Percentiles rank a stretch among this genome's conserved stretches.
These are phyloP conservation scores for Catamblyrhynchus diadema DNA, from an alignment of 2,797 vertebrate genomes.

Conservation along the genomic window DNA sequence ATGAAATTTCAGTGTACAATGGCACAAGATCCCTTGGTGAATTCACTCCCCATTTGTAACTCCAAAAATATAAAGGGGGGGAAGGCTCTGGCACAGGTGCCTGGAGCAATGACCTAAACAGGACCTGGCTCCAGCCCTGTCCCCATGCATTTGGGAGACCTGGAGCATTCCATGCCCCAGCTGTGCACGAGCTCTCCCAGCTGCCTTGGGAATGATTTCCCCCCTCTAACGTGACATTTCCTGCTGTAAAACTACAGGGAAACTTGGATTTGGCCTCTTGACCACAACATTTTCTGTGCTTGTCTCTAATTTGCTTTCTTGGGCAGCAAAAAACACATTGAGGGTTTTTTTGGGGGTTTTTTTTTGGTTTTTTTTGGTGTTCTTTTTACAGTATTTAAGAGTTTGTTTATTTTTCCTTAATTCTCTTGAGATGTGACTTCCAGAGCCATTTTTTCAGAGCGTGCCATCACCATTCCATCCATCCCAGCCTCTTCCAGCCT, in stretches of 20 bases:
- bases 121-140: not conserved
- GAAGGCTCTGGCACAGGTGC: not conserved
- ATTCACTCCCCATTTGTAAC: not conserved
- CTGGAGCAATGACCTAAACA: not conserved
- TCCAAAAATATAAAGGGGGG: not conserved
- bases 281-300: not conserved
- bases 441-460: not conserved
- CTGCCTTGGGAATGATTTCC: not conserved
- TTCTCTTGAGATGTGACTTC: not conserved
- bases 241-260: not conserved
- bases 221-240: accelerated
- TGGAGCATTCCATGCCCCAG: accelerated
- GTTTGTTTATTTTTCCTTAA: not conserved
- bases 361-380: too few relatives aligned
- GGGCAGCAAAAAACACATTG: accelerated
- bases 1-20: not conserved
- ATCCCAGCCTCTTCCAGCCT: not conserved
- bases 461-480: not conserved
- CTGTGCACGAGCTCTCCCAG: not conserved
- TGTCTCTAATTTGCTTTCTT: not conserved
- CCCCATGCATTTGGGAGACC: not conserved
- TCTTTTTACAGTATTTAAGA: not conserved
- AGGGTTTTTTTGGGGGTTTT: not conserved
- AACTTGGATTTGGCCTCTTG: not conserved
- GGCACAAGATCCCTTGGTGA: not conserved